A percentile compares a stretch with the other conserved stretches of the same genome.
phyloP scores from a whole-genome alignment of 1,140 invertebrate genomes.

The Drosophila ficusphila region DNA sequence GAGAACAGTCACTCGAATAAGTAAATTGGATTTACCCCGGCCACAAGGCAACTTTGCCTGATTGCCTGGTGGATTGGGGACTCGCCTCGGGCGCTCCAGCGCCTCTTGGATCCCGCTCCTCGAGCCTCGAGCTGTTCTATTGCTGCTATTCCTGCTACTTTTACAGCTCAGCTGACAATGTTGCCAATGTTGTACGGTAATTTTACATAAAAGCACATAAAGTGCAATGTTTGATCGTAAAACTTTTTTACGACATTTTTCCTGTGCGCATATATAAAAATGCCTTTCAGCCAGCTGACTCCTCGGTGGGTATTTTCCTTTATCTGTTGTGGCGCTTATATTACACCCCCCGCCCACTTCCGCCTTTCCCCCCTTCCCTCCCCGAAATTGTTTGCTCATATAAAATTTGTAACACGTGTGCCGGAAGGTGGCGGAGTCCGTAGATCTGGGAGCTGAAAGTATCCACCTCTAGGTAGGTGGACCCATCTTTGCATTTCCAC shows the following conservation, averaged over 20 bases:
- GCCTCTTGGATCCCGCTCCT: conserved; percentile 53
- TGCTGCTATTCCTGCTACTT: conserved; percentile 67
- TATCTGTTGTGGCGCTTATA: conserved; percentile 75
- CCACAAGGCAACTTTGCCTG: conserved; percentile 70
- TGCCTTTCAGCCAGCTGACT: conserved; percentile 40
- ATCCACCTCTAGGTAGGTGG: not conserved
- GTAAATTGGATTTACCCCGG: conserved; percentile 73
- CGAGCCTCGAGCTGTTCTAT: conserved; percentile 35
- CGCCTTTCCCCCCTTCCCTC: not conserved
- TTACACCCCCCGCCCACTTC: conserved; percentile 37
- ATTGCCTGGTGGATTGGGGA: conserved; percentile 71
- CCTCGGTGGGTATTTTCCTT: conserved; percentile 67
- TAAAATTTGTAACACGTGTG: conserved; percentile 82
- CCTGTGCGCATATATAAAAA: conserved; percentile 81
- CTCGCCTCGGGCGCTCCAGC: conserved; percentile 31
- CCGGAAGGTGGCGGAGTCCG: conserved; percentile 24
- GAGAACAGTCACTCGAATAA: conserved; percentile 55
- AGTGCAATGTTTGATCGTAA: conserved; percentile 83
- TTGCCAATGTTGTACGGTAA: conserved; percentile 82
- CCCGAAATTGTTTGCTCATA: conserved; percentile 71
- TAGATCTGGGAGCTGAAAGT: not conserved
- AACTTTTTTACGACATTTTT: conserved; percentile 83
- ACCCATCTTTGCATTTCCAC: conserved; percentile 18
- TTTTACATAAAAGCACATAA: conserved; percentile 83
- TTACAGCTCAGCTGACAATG: conserved; percentile 83